A percentile compares a stretch with the other conserved stretches of the same genome.
Evolutionary conservation across 2,888 invertebrate species (phyloP).

Genomic region (Pomacea canaliculata): DNA sequence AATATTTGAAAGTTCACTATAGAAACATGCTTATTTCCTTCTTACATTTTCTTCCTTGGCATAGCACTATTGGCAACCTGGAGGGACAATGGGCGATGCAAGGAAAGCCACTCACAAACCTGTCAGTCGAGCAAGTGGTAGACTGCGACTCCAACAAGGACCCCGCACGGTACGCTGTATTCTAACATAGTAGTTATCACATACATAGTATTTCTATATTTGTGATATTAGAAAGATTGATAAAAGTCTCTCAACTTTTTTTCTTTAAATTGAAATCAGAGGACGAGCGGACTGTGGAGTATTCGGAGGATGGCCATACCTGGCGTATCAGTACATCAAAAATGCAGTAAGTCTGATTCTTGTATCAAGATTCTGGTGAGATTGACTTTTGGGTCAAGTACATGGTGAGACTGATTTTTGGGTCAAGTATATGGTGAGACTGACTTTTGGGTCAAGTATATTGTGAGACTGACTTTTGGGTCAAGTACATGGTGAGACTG

Average conservation of each 20-base stretch:
- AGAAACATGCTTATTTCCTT: no score
- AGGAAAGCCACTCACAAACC: constrained; percentile 51
- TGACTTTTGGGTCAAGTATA: no score
- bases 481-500: no score
- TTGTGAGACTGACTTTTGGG: no score
- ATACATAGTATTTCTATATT: no score
- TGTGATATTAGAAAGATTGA: no score
- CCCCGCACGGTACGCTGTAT: constrained; percentile 29
- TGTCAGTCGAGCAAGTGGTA: constrained; percentile 62
- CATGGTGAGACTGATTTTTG: background rate
- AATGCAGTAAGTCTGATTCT: constrained; percentile 45
- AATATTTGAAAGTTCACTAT: no score
- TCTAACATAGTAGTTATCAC: no score
- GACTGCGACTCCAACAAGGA: constrained; percentile 59
- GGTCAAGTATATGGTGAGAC: background rate
- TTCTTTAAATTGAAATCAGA: constrained; percentile 25
- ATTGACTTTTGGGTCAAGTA: background rate
- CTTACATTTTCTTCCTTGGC: no score
- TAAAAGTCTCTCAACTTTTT: no score
- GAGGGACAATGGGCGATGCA: constrained; percentile 57
- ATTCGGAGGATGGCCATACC: constrained; percentile 64
- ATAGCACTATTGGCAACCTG: constrained; percentile 53
- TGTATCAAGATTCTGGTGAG: background rate
- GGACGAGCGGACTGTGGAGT: constrained; percentile 59
- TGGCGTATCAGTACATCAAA: constrained; percentile 59